These are phyloP conservation scores for Montipora foliosa DNA, from an alignment of 64 coral and sea anemone species.

Conservation along the genomic window DNA sequence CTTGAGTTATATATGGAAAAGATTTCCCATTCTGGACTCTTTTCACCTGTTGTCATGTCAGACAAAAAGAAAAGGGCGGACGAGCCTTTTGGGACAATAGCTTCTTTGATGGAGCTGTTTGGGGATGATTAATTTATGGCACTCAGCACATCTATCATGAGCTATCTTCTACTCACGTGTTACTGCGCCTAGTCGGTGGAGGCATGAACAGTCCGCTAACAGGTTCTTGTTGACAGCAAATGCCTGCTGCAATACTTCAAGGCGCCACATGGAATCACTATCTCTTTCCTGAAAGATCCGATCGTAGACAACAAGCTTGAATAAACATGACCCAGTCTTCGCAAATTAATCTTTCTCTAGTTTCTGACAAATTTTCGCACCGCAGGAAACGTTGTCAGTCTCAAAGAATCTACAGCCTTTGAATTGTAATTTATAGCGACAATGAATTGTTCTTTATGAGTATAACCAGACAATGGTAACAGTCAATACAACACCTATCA, in stretches of 20 bases:
- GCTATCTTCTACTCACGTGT: background rate
- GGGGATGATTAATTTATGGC: background rate
- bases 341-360: background rate
- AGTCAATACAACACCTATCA: background rate
- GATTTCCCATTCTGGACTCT: background rate
- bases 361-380: background rate
- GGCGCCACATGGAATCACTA: slow-evolving; percentile 1
- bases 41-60: background rate
- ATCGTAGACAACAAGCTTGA: background rate
- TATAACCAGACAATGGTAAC: background rate
- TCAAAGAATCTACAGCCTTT: background rate
- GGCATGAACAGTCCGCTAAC: slow-evolving; percentile 5
- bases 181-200: slow-evolving; percentile 5
- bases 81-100: background rate
- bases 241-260: background rate
- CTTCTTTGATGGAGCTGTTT: background rate
- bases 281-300: background rate
- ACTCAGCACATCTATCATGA: slow-evolving; percentile 5
- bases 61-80: background rate
- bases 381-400: background rate
- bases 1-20: background rate
- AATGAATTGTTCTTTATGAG: background rate
- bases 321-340: slow-evolving; percentile 4
- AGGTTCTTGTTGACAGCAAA: slow-evolving; percentile 13
- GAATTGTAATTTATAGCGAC: background rate